phyloP scores from a whole-genome alignment of 92 coral and sea anemone genomes.

The Scolanthus callimorphus region DNA sequence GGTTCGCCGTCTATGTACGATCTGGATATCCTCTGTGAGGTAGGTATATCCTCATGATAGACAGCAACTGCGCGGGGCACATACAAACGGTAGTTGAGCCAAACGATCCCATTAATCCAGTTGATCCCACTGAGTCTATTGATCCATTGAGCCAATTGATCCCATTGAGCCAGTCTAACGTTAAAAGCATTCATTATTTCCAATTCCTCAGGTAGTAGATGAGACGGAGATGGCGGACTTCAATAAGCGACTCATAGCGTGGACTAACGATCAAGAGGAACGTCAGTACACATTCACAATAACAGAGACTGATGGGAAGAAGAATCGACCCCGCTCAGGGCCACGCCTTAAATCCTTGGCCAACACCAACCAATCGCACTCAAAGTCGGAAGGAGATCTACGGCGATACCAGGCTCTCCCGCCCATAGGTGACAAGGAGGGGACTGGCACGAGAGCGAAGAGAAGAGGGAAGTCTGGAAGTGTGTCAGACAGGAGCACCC shows the following conservation, averaged over 20 bases:
- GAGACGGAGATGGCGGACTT: constrained; percentile 91
- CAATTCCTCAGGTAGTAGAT: constrained; percentile 63
- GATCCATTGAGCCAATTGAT: too few relatives aligned
- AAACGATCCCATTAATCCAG: too few relatives aligned
- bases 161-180: too few relatives aligned
- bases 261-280: constrained; percentile 88
- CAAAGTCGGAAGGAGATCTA: constrained; percentile 92
- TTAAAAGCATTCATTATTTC: not conserved
- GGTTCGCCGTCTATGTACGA: constrained; percentile 89
- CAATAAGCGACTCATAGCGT: constrained; percentile 72
- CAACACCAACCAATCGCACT: constrained; percentile 27
- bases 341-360: constrained; percentile 49
- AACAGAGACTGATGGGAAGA: constrained; percentile 70
- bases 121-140: too few relatives aligned
- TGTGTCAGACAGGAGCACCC: constrained; percentile 12
- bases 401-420: constrained; percentile 86
- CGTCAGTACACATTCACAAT: constrained; percentile 84
- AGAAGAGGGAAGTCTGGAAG: constrained; percentile 23
- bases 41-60: too few relatives aligned
- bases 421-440: constrained; percentile 68
- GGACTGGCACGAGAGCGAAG: constrained; percentile 22
- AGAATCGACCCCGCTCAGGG: constrained; percentile 67
- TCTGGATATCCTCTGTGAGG: constrained; percentile 91
- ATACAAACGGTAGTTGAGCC: too few relatives aligned
- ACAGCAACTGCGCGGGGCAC: too few relatives aligned